Base-by-base conservation (phyloP, 2,797 vertebrate species). In the Telmatherina bonti region DNA sequence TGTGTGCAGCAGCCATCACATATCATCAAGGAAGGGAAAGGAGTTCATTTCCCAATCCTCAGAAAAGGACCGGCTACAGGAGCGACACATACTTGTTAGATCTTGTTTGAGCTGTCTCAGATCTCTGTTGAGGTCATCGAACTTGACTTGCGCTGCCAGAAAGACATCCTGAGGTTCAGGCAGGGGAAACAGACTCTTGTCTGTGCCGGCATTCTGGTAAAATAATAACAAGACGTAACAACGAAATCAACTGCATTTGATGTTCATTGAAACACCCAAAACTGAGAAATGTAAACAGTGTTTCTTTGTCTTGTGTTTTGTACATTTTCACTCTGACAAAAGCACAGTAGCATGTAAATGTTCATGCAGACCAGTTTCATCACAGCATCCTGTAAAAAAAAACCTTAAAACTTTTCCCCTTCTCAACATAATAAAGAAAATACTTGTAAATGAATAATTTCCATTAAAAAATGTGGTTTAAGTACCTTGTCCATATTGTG, bases 161-260 rank as follows among this genome's bases (percentile, higher is more conserved):
- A 99, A 96, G 90, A 97, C 91, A 79, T 99, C 97, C 66, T 97
- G 96, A 68, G 97, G 96, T 83, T 99, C 97, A 72, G 97, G 97
- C 73, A 99, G 90, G 20, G 97, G 98, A 89, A 97, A 98, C 52
- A 87, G 26, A 52, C 96, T 96, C 86, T 94, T 95, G 74, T 99
- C 97, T 61, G 96, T 96, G 78, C 96, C 97, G 30, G 95, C 94
- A 31, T 96, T 95, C 98, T 99, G 92, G 35, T 70, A 59, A 24
- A 60, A 57, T 20, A 62, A 60, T 61, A 41, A 20, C 18, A 54
- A 45, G 26, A 61, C 18, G 10, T 35, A 15, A 18, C 8, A 22
- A 24, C 13, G 20, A 64, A 35, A 36, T 20, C 12, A 15, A n/a
- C 9, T 18, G 20, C 30, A 16, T 20, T 18, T 33, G 8, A 54